phyloP scores from a whole-genome alignment of 2,113 vertebrate species.

The Phainopepla nitens region DNA sequence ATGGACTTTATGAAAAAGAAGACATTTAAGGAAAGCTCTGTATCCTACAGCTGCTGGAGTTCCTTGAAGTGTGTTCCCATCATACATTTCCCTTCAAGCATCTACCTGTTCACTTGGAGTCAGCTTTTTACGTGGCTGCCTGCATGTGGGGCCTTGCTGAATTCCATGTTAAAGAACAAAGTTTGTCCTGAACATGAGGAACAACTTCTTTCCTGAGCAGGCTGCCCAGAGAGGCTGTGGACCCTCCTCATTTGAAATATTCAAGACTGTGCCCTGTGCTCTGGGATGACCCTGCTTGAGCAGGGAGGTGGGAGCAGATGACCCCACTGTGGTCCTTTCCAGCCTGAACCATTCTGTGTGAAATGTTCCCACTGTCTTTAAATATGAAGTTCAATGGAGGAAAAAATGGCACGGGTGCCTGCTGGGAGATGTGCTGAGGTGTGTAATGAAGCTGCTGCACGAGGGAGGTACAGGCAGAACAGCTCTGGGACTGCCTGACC shows the following conservation, averaged over 20 bases:
- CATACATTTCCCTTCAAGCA: fast-evolving
- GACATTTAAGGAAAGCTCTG: neutral
- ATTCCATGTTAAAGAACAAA: neutral
- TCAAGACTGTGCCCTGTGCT: neutral
- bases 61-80: neutral
- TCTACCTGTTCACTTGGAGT: neutral
- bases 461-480: neutral
- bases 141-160: neutral
- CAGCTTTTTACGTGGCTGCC: neutral
- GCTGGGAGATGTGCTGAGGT: neutral
- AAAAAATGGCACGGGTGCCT: neutral
- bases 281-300: neutral
- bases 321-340: neutral
- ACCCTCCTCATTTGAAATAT: neutral
- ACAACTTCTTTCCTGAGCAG: neutral
- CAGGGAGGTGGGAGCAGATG: neutral
- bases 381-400: neutral
- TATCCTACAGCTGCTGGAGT: neutral
- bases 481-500: neutral
- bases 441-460: neutral
- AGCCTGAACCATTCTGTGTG: neutral
- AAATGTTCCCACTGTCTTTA: neutral
- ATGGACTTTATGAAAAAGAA: neutral
- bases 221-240: neutral
- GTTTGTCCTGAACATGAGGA: neutral